These are phyloP conservation scores for Momotus momota DNA, from an alignment of 2,797 vertebrate genomes.

Conservation along the genomic window DNA sequence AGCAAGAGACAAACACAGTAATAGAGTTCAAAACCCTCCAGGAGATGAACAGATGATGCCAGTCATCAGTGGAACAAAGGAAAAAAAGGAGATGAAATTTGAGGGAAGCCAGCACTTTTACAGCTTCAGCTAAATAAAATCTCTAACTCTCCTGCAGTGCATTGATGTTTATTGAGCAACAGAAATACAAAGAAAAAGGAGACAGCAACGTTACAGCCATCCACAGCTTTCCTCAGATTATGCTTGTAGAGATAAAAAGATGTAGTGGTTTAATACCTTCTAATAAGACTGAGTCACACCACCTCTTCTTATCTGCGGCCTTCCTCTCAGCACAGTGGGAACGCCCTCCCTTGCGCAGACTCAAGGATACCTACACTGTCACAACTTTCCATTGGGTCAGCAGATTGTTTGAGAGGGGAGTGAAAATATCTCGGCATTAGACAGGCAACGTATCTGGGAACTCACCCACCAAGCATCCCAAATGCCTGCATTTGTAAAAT, in stretches of 20 bases:
- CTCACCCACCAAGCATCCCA: background rate
- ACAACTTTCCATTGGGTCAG: background rate
- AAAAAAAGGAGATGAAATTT: slow-evolving; percentile 19
- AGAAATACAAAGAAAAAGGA: slow-evolving; percentile 44
- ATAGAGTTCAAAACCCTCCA: slow-evolving; percentile 39
- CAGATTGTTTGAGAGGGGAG: background rate
- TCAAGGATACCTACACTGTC: background rate
- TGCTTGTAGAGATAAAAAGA: slow-evolving; percentile 41
- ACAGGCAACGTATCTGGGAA: background rate
- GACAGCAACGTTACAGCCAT: background rate
- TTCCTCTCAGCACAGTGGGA: background rate
- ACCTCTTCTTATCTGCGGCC: background rate
- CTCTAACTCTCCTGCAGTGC: background rate
- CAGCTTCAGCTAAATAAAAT: slow-evolving; percentile 46
- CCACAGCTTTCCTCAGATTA: slow-evolving; percentile 26
- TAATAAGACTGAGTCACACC: slow-evolving; percentile 27
- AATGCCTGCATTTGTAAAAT: fast-evolving
- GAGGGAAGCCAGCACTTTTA: slow-evolving; percentile 15
- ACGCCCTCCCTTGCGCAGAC: background rate
- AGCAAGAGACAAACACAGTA: slow-evolving; percentile 26
- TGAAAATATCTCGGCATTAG: background rate
- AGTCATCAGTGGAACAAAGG: slow-evolving; percentile 21
- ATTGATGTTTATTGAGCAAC: slow-evolving; percentile 43
- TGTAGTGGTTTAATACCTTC: slow-evolving; percentile 58
- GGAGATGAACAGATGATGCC: slow-evolving; percentile 30